phyloP scores from a whole-genome alignment of 2,888 invertebrate genomes.

The Chironomus riparius region DNA sequence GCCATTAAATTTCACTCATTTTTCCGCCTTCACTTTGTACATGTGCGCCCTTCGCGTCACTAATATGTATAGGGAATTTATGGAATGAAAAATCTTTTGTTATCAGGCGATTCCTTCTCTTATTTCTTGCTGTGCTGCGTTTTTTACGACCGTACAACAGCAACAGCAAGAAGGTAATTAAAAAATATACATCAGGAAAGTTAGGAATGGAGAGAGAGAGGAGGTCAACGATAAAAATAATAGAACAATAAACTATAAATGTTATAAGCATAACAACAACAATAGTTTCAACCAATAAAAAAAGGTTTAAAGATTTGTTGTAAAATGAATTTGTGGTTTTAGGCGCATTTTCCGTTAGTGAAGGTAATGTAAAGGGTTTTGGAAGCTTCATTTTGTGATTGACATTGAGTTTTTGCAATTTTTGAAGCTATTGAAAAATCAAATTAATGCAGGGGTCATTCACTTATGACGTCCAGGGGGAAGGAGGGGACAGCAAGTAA shows the following conservation, averaged over 20 bases:
- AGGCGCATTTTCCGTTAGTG: no score
- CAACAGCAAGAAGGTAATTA: slow-evolving; percentile 15
- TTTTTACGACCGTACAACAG: background rate
- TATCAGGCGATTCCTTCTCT: slow-evolving; percentile 17
- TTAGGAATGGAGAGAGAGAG: background rate
- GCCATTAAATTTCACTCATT: slow-evolving; percentile 7
- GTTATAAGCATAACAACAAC: background rate
- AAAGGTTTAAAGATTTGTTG: background rate
- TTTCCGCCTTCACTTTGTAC: background rate
- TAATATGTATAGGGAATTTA: background rate
- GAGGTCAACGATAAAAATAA: slow-evolving; percentile 20
- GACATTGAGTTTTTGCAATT: no score
- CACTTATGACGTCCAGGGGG: no score
- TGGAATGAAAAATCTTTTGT: slow-evolving; percentile 24
- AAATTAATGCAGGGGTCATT: no score
- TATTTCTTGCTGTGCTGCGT: background rate
- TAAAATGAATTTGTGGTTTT: background rate
- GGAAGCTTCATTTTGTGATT: no score
- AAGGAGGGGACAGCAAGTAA: no score
- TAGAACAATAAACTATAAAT: slow-evolving; percentile 20
- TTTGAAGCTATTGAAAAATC: no score
- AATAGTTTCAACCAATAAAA: background rate
- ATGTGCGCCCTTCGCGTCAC: background rate
- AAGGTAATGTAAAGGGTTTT: no score
- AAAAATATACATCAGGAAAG: background rate